Evolutionary conservation across 1,140 invertebrate genomes (phyloP), one percentile per base, ranked within the genome.

Genomic region (Agrilus planipennis): DNA sequence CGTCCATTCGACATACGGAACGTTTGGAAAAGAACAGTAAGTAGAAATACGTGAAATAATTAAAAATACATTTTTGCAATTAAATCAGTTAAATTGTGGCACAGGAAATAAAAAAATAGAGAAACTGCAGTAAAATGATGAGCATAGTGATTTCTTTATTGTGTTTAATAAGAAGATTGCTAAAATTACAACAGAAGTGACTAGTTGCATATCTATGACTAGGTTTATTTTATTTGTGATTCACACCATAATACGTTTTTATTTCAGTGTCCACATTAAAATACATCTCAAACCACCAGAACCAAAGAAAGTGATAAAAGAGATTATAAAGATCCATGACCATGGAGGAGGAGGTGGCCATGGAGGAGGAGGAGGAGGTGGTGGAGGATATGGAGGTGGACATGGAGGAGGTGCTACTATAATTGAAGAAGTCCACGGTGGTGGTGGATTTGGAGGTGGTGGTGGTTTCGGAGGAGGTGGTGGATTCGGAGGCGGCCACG

Each of bases 1-100:
- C n/a, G n/a, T n/a, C n/a, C n/a, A n/a, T n/a, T n/a, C n/a, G n/a
- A n/a, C n/a, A n/a, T n/a, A n/a, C 25, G 54, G 48, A 2, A 59
- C 54, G 27, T 54, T 59, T 41, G 54, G 55, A 11, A 57, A 59
- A 45, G 57, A 59, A 55, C 57, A 59, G 57, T 59, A 52, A 59
- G 57, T 57, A 3, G n/a, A n/a, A n/a, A n/a, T n/a, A n/a, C n/a
- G n/a, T n/a, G n/a, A n/a, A n/a, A n/a, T n/a, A n/a, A n/a, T n/a
- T n/a, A n/a, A n/a, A n/a, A n/a, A n/a, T n/a, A n/a, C n/a, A n/a
- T n/a, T n/a, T n/a, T n/a, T n/a, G n/a, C n/a, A n/a, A n/a, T n/a
- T n/a, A n/a, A n/a, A n/a, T n/a, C n/a, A n/a, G n/a, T n/a, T n/a
- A n/a, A n/a, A n/a, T n/a, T n/a, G n/a, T n/a, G n/a, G n/a, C n/a